These are phyloP conservation scores for Drosophila nasuta DNA, from an alignment of 1,140 invertebrate species.

Conservation along the genomic window DNA sequence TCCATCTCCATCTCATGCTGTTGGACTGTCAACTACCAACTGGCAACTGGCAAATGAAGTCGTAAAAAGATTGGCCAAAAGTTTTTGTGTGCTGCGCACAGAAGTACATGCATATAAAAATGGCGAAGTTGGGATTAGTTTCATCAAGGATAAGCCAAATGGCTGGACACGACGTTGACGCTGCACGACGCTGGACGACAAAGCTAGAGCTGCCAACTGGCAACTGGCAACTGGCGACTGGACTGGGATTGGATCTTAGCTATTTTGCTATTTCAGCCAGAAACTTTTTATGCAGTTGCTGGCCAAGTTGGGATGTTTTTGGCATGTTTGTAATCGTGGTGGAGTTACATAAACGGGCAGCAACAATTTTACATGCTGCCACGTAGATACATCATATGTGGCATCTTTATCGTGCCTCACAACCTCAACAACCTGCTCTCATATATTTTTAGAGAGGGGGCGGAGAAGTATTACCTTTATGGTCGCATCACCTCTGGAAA, in stretches of 20 bases:
- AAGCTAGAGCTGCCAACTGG: constrained; percentile 35
- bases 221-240: constrained; percentile 7
- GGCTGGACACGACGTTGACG: constrained; percentile 64
- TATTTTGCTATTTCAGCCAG: constrained; percentile 69
- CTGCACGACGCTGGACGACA: constrained; percentile 30
- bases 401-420: background rate
- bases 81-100: constrained; percentile 77
- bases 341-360: constrained; percentile 53
- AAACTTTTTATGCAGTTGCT: constrained; percentile 77
- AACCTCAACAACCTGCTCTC: background rate
- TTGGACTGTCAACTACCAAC: constrained; percentile 32
- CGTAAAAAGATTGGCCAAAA: constrained; percentile 83
- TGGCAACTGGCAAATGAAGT: constrained; percentile 73
- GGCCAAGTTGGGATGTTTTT: constrained; percentile 16
- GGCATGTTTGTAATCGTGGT: background rate
- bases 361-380: constrained; percentile 36
- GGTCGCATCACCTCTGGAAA: constrained; percentile 63
- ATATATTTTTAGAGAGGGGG: background rate
- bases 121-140: constrained; percentile 81
- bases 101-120: constrained; percentile 82
- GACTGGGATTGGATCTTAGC: constrained; percentile 21
- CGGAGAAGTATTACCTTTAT: constrained; percentile 65
- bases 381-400: constrained; percentile 31
- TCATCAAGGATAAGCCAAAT: constrained; percentile 83
- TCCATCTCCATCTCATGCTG: background rate